Base-by-base conservation (phyloP, 2,888 invertebrate species). In the Herminia tarsipennalis region DNA sequence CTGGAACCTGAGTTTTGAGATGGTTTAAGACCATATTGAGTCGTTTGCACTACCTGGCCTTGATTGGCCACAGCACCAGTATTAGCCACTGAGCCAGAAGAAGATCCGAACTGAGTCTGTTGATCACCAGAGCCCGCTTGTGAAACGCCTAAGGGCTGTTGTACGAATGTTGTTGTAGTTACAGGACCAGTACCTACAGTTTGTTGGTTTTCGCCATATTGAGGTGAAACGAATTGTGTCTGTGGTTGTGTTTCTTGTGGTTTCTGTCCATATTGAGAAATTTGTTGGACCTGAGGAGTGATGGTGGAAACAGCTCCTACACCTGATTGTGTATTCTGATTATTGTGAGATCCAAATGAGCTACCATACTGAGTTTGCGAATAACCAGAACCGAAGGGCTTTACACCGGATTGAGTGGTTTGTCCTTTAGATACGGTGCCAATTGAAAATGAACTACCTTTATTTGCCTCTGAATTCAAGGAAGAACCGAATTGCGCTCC, bases 201-300 rank as follows among this genome's bases (percentile, higher is more conserved):
- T n/a, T n/a, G n/a, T n/a, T n/a, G n/a, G 32, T 17, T 40, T 14
- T 12, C 9, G 2, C 32, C 18, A 6, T 13, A 5, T 9, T 51
- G 39, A 1, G 46, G 34, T 1, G 36, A 29, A 5, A 21, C 42
- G 16, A 29, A 29, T 13, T 44, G 48, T 8, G 25, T 12, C n/a
- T 45, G 47, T 14, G 44, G 13, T n/a, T 20, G 38, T 2, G 20
- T 20, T 1, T 14, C 20, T 9, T 20, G 12, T n/a, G 34, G 29
- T 5, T 35, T 35, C 3, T n/a, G 14, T n/a, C 9, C 17, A 2
- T 18, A 34, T 21, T 41, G 16, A 34, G 16, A 41, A 34, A n/a
- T 21, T 3, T 27, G 14, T 22, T 21, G 3, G 12, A 28, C 16
- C 8, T 16, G 16, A 34, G 39, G 22, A 3, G 28, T 29, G 6